Base-by-base conservation (phyloP, 2,888 invertebrate species). In the Philereme vetulata region DNA sequence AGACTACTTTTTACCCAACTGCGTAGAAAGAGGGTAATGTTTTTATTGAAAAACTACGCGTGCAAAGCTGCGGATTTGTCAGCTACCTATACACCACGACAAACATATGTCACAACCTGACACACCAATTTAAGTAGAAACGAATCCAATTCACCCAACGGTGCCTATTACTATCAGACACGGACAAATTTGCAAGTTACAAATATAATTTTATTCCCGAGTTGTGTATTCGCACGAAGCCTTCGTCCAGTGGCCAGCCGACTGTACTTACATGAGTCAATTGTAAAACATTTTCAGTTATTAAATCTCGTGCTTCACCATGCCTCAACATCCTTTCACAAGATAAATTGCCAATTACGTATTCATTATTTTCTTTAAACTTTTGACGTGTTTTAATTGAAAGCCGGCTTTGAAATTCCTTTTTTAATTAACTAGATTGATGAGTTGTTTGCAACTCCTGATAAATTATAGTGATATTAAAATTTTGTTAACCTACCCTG, bases 291-390 rank as follows among this genome's bases (percentile, higher is more conserved):
- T 57, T 65, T 68, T 59, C 64, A 58, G 61, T 70, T 67, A 72
- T 72, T 60, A 70, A 70, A 71, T 70, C 65, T 64, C 52, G 64
- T 48, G 67, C 56, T 50, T 48, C 42, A 50, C 56, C 46, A 53
- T 52, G 45, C 56, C 35, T 56, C 51, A 51, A 52, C 52, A 59
- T 63, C 61, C 61, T 68, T 73, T 64, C 64, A 61, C 56, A 59
- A 58, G 51, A 55, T 51, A 55, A 71, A 73, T 72, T 72, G 66
- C 44, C 65, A 73, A 74, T 75, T 58, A 62, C 61, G 64, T 65
- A 68, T 69, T 64, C 58, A 67, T 65, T 54, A 58, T 62, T 55
- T 50, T 59, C 53, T 62, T 58, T 66, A 59, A 66, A 56, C 48
- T 55, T 60, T 65, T 66, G 50, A 58, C 62, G n/a, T 45, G 48